Evolutionary conservation across 2,797 vertebrate genomes (phyloP).

Genomic region (Sebastes cheni): DNA sequence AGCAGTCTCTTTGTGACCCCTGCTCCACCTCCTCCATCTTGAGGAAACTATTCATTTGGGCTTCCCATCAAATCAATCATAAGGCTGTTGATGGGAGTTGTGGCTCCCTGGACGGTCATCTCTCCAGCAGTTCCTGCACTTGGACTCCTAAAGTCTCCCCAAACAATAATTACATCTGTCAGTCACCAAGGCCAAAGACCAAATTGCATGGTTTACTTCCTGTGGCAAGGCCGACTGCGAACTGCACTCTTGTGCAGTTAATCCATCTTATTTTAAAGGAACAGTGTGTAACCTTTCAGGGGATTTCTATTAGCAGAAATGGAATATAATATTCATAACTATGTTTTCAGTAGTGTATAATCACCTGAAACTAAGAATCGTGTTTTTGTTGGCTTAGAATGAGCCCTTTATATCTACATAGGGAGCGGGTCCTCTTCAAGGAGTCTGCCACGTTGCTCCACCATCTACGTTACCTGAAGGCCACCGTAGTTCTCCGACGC

Average conservation of each 20-base stretch:
- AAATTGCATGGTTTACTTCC: not conserved
- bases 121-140: not conserved
- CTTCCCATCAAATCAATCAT: slow-evolving; percentile 36
- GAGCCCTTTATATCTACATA: too few species aligned
- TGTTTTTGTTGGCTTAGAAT: too few species aligned
- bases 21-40: not conserved
- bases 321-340: too few species aligned
- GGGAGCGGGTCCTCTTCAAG: too few species aligned
- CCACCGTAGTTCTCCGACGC: too few species aligned
- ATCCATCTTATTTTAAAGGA: not conserved
- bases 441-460: too few species aligned
- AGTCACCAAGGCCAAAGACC: not conserved
- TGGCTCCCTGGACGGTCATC: slow-evolving; percentile 8
- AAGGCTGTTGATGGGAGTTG: slow-evolving; percentile 4
- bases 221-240: not conserved
- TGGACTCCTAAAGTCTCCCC: not conserved
- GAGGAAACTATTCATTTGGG: slow-evolving; percentile 15
- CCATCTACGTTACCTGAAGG: too few species aligned
- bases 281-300: too few species aligned
- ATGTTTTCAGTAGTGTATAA: too few species aligned
- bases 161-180: slow-evolving; percentile 7
- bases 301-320: too few species aligned
- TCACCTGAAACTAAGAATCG: too few species aligned
- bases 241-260: not conserved
- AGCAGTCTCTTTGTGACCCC: slow-evolving; percentile 43